Base-by-base conservation (phyloP, 2,888 invertebrate genomes). In the Neria commutata region DNA sequence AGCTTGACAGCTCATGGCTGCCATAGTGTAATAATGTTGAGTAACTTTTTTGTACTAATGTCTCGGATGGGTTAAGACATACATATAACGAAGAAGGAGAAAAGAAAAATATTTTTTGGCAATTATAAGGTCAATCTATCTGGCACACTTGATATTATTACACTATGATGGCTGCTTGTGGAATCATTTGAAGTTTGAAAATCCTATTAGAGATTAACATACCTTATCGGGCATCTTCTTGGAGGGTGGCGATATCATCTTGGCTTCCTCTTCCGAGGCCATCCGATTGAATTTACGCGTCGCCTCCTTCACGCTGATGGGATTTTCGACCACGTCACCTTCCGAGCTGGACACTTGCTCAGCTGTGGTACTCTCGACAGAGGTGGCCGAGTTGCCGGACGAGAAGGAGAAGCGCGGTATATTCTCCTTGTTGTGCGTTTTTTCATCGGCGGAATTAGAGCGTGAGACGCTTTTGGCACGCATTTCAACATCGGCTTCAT, bases 231-330 rank as follows among this genome's bases (percentile, higher is more conserved):
- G 84, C 67, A 85, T 86, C 65, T 83, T 86, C 82, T 83, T 84
- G 66, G 74, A 78, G 62, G 80, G 80, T 60, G 81, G 83, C 50
- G 83, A 81, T 37, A 86, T 84, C 69, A 86, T 86, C 62, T 86
- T 78, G 6, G 85, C 83, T 33, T 85, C 85, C 74, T 89, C 88
- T 73, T 94, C 92, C 0, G 92, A 94, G 54, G 94, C 94, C 87
- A 95, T 88, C 68, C 92, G 87, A 81, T 97, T 95, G 79, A 96
- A 94, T 83, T 94, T 94, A 83, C 92, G 91, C 74, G 93, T 94
- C 61, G 94, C 87, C 80, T 97, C 96, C 77, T 92, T 94, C 10
- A 97, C 96, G 72, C 94, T 95, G 64, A 95, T 88, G 72, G 88
- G 86, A 69, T 87, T 87, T 70, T 88, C 88, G 61, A 82, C 84